A percentile compares a stretch with the other conserved stretches of the same genome.
phyloP scores from a whole-genome alignment of 2,797 vertebrate species.

The Aeoliscus strigatus region DNA sequence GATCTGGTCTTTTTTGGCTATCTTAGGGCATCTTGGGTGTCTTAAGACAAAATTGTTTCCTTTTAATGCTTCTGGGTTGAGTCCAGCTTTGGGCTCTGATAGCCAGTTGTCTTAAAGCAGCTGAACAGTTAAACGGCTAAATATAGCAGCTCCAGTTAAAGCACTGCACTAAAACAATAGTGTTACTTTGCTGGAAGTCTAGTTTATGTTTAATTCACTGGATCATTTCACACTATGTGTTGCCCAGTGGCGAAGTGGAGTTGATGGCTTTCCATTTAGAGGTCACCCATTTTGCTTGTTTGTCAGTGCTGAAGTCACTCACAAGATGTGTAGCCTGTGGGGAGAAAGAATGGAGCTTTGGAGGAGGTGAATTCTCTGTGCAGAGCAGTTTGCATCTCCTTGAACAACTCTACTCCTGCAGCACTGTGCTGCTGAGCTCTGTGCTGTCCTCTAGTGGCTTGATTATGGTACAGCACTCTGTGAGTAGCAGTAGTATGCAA shows the following conservation, averaged over 20 bases:
- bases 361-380: constrained; percentile 7
- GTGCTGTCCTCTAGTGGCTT: constrained; percentile 72
- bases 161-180: constrained; percentile 5
- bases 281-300: constrained; percentile 1
- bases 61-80: constrained; percentile 1
- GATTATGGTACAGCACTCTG: constrained; percentile 33
- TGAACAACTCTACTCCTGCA: constrained; percentile 37
- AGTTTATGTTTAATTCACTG: constrained; percentile 20
- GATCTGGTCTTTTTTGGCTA: constrained; percentile 52
- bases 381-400: constrained; percentile 16
- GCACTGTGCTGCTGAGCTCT: constrained; percentile 58
- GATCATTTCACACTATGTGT: background rate
- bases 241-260: constrained; percentile 6
- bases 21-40: constrained; percentile 65
- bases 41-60: constrained; percentile 13
- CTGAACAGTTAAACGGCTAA: background rate
- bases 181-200: constrained; percentile 8
- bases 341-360: background rate
- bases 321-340: background rate
- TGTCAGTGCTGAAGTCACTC: background rate
- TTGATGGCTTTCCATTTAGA: constrained; percentile 6
- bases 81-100: background rate
- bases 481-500: constrained; percentile 11
- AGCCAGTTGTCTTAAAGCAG: constrained; percentile 7
- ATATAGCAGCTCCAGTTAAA: constrained; percentile 2